Conservation (phyloP, 2,113 vertebrate species). For the Columba janthina region DNA sequence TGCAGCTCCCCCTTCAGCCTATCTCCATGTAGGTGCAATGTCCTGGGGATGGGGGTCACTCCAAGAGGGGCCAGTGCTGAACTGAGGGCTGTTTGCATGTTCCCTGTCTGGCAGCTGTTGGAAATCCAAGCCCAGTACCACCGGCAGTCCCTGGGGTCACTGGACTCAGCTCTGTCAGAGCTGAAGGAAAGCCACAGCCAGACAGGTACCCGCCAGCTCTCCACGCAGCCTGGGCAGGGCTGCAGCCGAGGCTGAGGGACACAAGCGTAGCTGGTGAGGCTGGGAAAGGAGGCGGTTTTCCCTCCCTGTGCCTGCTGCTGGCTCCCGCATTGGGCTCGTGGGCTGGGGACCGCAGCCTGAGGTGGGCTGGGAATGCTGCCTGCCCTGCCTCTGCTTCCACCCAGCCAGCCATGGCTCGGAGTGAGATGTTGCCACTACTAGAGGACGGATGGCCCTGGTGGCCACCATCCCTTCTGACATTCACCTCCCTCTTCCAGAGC, state of each 20-base stretch:
- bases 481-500: slow-evolving; percentile 35
- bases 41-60: not conserved
- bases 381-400: not conserved
- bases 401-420: not conserved
- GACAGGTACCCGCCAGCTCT: slow-evolving; percentile 70
- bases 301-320: not conserved
- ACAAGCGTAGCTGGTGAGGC: not conserved
- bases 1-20: not conserved
- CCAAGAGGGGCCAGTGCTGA: not conserved
- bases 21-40: not conserved
- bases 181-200: slow-evolving; percentile 83
- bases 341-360: not conserved
- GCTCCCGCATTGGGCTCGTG: not conserved
- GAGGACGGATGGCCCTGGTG: not conserved
- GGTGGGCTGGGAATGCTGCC: not conserved
- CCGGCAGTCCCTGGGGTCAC: slow-evolving; percentile 81
- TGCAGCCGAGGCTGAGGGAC: fast-evolving
- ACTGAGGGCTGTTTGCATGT: not conserved
- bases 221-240: slow-evolving; percentile 37
- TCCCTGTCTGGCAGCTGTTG: slow-evolving; percentile 79
- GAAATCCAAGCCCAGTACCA: slow-evolving; percentile 95
- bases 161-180: slow-evolving; percentile 84
- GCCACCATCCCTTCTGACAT: not conserved
- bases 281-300: not conserved
- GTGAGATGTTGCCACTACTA: not conserved